A percentile compares a stretch with the other conserved stretches of the same genome.
Evolutionary conservation across 2,888 invertebrate species (phyloP).

Genomic region (Eugnorisma glareosa): DNA sequence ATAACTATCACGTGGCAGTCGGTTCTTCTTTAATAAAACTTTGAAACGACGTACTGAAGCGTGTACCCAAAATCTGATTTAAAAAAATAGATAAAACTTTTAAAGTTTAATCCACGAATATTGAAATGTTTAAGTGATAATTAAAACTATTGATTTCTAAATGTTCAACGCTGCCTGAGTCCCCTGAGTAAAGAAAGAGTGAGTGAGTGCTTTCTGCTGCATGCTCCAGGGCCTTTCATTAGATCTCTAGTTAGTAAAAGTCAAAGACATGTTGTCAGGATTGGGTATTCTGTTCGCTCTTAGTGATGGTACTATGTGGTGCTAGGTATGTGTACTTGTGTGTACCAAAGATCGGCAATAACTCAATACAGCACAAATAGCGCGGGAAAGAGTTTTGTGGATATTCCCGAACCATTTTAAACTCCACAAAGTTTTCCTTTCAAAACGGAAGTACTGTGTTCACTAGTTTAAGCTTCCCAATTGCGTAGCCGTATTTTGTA

Average conservation of each 20-base stretch:
- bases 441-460: background rate
- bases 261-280: background rate
- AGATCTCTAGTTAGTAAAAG: background rate
- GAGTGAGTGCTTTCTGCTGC: too few relatives aligned
- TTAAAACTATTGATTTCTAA: background rate
- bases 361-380: constrained; percentile 56
- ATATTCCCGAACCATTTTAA: constrained; percentile 5
- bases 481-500: background rate
- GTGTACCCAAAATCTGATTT: background rate
- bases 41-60: background rate
- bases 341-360: constrained; percentile 67
- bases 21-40: background rate
- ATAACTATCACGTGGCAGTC: constrained; percentile 11
- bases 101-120: background rate
- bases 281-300: constrained; percentile 26
- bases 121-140: background rate
- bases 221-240: background rate
- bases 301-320: background rate
- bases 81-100: background rate
- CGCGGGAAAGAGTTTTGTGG: constrained; percentile 31
- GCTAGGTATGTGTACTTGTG: constrained; percentile 21
- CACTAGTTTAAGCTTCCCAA: background rate
- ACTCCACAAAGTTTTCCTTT: background rate
- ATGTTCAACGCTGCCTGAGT: background rate
- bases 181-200: background rate